Conservation (phyloP, 2,888 invertebrate genomes). For the Dasysyrphus tricinctus region DNA sequence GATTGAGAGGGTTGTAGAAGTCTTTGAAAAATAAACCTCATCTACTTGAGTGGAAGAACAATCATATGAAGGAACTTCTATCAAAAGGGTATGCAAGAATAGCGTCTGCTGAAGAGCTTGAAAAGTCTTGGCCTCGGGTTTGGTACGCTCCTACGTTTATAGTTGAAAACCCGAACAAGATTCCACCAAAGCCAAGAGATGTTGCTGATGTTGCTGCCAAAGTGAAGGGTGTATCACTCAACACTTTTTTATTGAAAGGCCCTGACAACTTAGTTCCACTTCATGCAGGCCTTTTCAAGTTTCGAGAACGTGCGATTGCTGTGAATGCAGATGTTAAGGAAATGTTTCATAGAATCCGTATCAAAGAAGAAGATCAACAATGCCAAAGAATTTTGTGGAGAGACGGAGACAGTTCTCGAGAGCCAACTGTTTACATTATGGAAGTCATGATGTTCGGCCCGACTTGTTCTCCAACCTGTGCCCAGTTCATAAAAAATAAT, state of each 20-base stretch:
- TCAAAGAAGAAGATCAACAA: constrained; percentile 31
- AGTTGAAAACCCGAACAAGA: constrained; percentile 44
- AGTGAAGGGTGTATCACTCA: constrained; percentile 54
- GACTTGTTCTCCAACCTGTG: constrained; percentile 25
- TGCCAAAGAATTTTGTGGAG: constrained; percentile 64
- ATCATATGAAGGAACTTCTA: constrained; percentile 6
- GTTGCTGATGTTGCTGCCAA: constrained; percentile 60
- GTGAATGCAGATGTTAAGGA: constrained; percentile 61
- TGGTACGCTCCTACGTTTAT: constrained; percentile 77
- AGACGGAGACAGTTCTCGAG: constrained; percentile 55
- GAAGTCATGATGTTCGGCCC: constrained; percentile 43
- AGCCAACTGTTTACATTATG: constrained; percentile 43
- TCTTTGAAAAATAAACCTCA: too few relatives aligned
- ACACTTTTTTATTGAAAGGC: constrained; percentile 22
- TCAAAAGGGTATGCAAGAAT: constrained; percentile 50
- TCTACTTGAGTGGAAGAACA: constrained; percentile 4
- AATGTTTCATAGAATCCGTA: constrained; percentile 63
- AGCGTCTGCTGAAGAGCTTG: constrained; percentile 32
- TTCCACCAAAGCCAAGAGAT: constrained; percentile 43
- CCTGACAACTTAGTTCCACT: constrained; percentile 44
- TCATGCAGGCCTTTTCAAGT: constrained; percentile 49
- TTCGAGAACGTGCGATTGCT: constrained; percentile 46
- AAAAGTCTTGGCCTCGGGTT: constrained; percentile 33
- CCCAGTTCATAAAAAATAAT: constrained; percentile 27
- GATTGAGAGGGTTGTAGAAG: background rate